Evolutionary conservation across 2,113 vertebrate species (phyloP).

Genomic region (Alectura lathami): DNA sequence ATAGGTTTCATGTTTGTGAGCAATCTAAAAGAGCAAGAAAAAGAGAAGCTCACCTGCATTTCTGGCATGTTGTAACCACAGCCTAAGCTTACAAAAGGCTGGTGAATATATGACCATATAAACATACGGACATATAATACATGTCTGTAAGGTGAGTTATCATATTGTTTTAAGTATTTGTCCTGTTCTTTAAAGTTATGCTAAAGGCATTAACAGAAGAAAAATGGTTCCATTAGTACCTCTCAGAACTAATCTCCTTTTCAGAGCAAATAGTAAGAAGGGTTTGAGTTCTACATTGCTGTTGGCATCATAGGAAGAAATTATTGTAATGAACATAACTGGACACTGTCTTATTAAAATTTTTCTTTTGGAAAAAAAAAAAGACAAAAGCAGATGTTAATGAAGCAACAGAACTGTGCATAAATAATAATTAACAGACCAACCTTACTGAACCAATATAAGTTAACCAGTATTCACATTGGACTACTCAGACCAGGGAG

Average conservation of each 20-base stretch:
- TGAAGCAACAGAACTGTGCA: neutral
- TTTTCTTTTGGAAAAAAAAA: neutral
- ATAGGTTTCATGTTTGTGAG: neutral
- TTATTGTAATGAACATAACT: neutral
- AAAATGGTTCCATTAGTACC: neutral
- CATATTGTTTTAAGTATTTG: neutral
- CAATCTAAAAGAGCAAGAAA: neutral
- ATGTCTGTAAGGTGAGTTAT: neutral
- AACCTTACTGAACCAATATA: accelerated
- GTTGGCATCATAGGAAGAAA: neutral
- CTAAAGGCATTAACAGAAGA: neutral
- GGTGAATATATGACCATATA: neutral
- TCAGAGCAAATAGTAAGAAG: neutral
- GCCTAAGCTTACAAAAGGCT: neutral
- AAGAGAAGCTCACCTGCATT: neutral
- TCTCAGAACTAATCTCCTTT: neutral
- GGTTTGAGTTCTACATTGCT: neutral
- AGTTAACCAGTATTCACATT: neutral
- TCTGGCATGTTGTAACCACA: neutral
- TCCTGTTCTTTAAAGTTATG: neutral
- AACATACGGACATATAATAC: neutral
- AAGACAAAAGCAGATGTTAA: neutral
- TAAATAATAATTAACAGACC: neutral
- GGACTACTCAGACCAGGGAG: neutral
- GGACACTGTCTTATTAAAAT: neutral